Evolutionary conservation across 2,888 invertebrate species (phyloP), one percentile per base, ranked within the genome.

Genomic region (Dynastes hyllus): DNA sequence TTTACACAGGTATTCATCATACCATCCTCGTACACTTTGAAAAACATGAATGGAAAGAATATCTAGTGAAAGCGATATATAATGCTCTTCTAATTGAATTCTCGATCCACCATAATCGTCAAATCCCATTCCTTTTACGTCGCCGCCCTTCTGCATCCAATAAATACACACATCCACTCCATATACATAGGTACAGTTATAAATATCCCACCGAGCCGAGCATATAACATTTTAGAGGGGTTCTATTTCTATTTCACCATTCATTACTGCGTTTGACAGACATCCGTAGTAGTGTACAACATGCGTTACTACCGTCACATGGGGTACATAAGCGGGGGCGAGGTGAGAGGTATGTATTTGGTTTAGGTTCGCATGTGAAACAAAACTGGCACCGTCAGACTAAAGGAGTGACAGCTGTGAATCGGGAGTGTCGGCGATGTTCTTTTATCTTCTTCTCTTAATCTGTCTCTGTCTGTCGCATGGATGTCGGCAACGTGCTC

Each of bases 361-460:
- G 73, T 73, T 58, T 73, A 73, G 78, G 78, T 66, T 76, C 80
- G 76, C 77, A 79, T 81, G 78, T 80, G 81, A 80, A 79, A 81
- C 73, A 73, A 73, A 81, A 80, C 76, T 78, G 78, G 80, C 78
- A 80, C 66, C 76, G 78, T 67, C 67, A 77, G 67, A 53, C 53
- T 77, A 67, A 77, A 76, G 78, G 78, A 79, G 78, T 79, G 81
- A 81, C 81, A 81, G 81, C 81, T 80, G 81, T 37, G 67, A 75
- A 77, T 78, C 75, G 78, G 79, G 79, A 77, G 80, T 69, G 80
- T 58, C 58, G 73, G 55, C 16, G 73, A 58, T 73, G 58, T 73
- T 40, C 73, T 73, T 73, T 73, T 73, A 71, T 76, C 73, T 58
- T 78, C 75, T 4, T 55, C 78, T 67, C 27, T 78, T 66, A 76